Base-by-base conservation (phyloP, 2,113 vertebrate species). In the Leucoraja erinaceus region DNA sequence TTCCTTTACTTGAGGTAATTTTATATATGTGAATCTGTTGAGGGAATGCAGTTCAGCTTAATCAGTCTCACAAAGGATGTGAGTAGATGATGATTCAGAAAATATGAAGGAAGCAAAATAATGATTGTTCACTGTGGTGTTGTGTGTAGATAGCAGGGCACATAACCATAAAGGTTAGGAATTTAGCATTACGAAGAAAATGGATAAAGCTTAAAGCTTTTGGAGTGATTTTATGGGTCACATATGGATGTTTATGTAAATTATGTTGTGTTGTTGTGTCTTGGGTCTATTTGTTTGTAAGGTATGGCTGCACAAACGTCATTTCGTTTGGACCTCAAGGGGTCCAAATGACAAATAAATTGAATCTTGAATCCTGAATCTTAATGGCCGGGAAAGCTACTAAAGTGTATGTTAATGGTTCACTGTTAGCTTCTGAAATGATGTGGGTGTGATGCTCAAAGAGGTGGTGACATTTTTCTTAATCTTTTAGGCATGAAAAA, bases 401-500 rank as follows among this genome's bases (percentile, higher is more conserved):
- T 47, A 47, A 20, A 47, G 33, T 81, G 25, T 47, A 22, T 78
- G 38, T 38, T 54, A 16, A 14, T 78, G 31, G 77, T 33, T 78
- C 11, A n/a, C 7, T 16, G 16, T 78, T 18, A 20, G 12, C 38
- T 78, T 78, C 10, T 47, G 20, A 8, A 81, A 47, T 18, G 4
- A 20, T 72, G 18, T 20, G 38, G 5, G 38, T 22, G 20, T 5
- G 18, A 54, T 81, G 2, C 5, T 81, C 47, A 54, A 1, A 81
- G 6, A 81, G 18, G 18, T 9, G 5, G 5, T 88, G 18, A 54
- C 22, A 10, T 5, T 25, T 28, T 54, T 54, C 22, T 88, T 88
- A 88, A 88, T 93, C 54, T 94, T 96, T 94, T 94, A 95, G 98
- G 96, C 93, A 95, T 96, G 94, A 99, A 96, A 95, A 98, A 98